Conservation (phyloP, 2,888 invertebrate species). For the Lasioglossum malachurum region DNA sequence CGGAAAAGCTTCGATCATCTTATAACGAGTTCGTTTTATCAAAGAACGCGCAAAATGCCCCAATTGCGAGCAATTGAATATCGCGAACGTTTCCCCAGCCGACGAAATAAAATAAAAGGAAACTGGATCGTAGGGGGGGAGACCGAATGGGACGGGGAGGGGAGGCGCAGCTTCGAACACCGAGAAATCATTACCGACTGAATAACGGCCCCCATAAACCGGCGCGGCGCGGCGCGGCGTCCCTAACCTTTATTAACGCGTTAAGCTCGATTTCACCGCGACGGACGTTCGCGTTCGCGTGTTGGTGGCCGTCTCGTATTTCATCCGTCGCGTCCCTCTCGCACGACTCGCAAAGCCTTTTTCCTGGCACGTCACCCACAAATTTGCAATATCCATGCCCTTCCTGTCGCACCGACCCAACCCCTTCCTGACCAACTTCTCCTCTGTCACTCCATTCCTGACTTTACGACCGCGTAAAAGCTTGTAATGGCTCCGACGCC, state of each 20-base stretch:
- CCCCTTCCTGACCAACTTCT: slow-evolving; percentile 22
- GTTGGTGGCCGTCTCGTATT: slow-evolving; percentile 49
- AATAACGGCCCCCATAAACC: slow-evolving; percentile 24
- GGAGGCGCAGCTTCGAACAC: neutral
- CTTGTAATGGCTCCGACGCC: slow-evolving; percentile 33
- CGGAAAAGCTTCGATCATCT: slow-evolving; percentile 39
- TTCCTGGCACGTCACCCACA: slow-evolving; percentile 38
- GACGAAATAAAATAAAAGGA: slow-evolving; percentile 9
- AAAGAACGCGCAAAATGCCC: slow-evolving; percentile 24
- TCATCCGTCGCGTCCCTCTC: slow-evolving; percentile 34
- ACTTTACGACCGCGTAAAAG: slow-evolving; percentile 63
- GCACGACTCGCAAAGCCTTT: slow-evolving; percentile 41
- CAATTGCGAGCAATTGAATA: slow-evolving; percentile 44
- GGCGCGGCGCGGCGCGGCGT: neutral
- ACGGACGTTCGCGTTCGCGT: slow-evolving; percentile 34
- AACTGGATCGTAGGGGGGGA: neutral
- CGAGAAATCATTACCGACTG: slow-evolving; percentile 20
- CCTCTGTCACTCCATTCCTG: slow-evolving; percentile 48
- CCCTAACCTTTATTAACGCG: slow-evolving; percentile 63
- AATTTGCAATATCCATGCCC: slow-evolving; percentile 64
- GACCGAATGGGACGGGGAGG: neutral
- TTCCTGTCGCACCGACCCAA: slow-evolving; percentile 32
- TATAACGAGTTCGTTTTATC: slow-evolving; percentile 55
- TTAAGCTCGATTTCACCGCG: slow-evolving; percentile 56
- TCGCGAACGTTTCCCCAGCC: neutral